Conservation (phyloP, 2,113 vertebrate species). For the Proterorhinus semilunaris region DNA sequence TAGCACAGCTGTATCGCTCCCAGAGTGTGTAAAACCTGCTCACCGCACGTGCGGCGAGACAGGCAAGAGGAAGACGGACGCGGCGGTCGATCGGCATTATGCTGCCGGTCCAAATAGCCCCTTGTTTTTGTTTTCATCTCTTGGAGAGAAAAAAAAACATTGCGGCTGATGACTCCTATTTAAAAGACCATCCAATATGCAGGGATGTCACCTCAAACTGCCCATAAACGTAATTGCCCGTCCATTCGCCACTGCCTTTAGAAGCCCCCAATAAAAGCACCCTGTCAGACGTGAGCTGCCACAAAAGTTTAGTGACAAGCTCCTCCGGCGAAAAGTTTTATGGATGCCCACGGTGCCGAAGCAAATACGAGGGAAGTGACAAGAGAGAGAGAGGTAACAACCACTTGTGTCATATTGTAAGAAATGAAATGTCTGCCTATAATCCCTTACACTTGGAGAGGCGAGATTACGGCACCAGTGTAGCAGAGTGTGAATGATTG, state of each 20-base stretch:
- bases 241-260: constrained; percentile 76
- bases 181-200: constrained; percentile 81
- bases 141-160: constrained; percentile 64
- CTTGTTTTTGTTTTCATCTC: constrained; percentile 76
- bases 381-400: constrained; percentile 53
- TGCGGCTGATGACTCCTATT: constrained; percentile 78
- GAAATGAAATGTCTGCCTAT: constrained; percentile 54
- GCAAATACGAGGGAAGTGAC: constrained; percentile 41
- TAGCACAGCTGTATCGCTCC: constrained; percentile 30
- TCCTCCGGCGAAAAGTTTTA: constrained; percentile 64
- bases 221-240: constrained; percentile 79
- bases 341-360: constrained; percentile 56
- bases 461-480: constrained; percentile 51
- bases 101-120: constrained; percentile 69
- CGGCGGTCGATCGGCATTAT: constrained; percentile 71
- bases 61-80: constrained; percentile 48
- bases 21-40: constrained; percentile 38
- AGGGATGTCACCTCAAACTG: constrained; percentile 80
- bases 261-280: constrained; percentile 74
- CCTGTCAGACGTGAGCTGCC: constrained; percentile 69
- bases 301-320: constrained; percentile 69
- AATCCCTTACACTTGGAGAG: constrained; percentile 53
- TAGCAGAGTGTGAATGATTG: constrained; percentile 55
- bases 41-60: constrained; percentile 42
- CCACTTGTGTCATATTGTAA: constrained; percentile 56